Evolutionary conservation across 1,140 invertebrate genomes (phyloP).

Genomic region (Drosophila equinoxialis): DNA sequence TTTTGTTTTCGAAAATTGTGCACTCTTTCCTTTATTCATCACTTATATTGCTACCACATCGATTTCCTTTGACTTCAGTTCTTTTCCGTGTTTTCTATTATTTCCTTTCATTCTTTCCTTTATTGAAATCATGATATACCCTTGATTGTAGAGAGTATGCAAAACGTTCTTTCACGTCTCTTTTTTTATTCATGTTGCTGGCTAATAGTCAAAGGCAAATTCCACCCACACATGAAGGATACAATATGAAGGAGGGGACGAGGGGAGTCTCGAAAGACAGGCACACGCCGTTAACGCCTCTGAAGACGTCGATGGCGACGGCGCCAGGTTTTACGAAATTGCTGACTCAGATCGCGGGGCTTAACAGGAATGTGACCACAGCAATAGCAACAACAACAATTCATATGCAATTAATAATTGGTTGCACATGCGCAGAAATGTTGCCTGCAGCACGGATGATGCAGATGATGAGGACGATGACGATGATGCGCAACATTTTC

Average conservation of each 20-base stretch:
- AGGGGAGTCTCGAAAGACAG: slow-evolving; percentile 25
- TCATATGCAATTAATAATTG: slow-evolving; percentile 82
- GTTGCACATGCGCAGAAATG: slow-evolving; percentile 74
- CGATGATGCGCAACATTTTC: slow-evolving; percentile 60
- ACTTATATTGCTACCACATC: too few relatives aligned
- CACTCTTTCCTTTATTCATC: too few relatives aligned
- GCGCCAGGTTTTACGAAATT: slow-evolving; percentile 61
- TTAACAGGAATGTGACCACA: slow-evolving; percentile 50
- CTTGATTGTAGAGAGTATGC: slow-evolving; percentile 26
- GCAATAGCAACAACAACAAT: slow-evolving; percentile 44
- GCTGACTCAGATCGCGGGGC: slow-evolving; percentile 59
- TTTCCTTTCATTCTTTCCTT: neutral
- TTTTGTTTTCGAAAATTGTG: too few relatives aligned
- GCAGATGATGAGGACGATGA: slow-evolving; percentile 42
- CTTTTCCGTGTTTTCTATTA: neutral
- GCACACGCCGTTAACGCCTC: slow-evolving; percentile 76
- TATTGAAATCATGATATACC: neutral
- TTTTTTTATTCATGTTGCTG: neutral
- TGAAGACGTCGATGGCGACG: slow-evolving; percentile 54
- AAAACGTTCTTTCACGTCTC: slow-evolving; percentile 31
- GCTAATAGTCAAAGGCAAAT: slow-evolving; percentile 46
- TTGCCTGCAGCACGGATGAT: slow-evolving; percentile 64
- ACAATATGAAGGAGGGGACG: neutral
- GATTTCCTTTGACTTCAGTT: too few relatives aligned
- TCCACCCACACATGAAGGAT: slow-evolving; percentile 28